These are phyloP conservation scores for Philypnodon macrostomus DNA, from an alignment of 2,797 vertebrate species.

Conservation along the genomic window DNA sequence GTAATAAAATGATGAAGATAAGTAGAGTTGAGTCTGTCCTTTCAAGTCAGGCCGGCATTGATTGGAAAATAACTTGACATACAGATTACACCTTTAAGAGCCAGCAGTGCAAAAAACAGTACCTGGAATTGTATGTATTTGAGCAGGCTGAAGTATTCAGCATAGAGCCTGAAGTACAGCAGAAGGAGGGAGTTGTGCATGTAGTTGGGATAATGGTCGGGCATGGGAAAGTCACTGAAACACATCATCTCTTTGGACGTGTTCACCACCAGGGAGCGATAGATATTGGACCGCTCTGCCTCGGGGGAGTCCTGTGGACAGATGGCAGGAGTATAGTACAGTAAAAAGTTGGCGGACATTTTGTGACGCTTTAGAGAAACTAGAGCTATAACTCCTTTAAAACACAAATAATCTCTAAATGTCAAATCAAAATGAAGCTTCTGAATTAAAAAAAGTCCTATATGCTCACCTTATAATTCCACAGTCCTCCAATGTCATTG, in stretches of 20 bases:
- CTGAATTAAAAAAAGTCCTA: neutral
- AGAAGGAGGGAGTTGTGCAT: constrained; percentile 83
- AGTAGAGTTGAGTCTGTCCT: too few relatives aligned
- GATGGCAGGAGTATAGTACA: neutral
- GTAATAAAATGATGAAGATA: too few relatives aligned
- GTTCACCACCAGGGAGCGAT: constrained; percentile 85
- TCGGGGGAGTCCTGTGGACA: constrained; percentile 75
- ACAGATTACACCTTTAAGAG: too few relatives aligned
- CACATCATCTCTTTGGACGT: constrained; percentile 95
- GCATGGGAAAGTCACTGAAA: constrained; percentile 90
- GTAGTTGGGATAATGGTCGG: constrained; percentile 85
- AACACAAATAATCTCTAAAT: too few relatives aligned
- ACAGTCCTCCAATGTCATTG: constrained; percentile 84
- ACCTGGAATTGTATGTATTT: constrained; percentile 82
- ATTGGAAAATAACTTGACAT: too few relatives aligned
- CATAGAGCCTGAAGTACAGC: constrained; percentile 84
- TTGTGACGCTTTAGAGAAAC: too few relatives aligned
- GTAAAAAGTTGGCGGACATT: too few relatives aligned
- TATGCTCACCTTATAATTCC: constrained; percentile 84
- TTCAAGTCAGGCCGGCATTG: too few relatives aligned
- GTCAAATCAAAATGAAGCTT: too few relatives aligned
- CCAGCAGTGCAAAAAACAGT: neutral
- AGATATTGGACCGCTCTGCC: constrained; percentile 78
- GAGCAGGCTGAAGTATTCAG: constrained; percentile 79
- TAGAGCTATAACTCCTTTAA: too few relatives aligned